A percentile compares a stretch with the other conserved stretches of the same genome.
phyloP scores from a whole-genome alignment of 1,140 invertebrate genomes.

The Drusus annulatus region DNA sequence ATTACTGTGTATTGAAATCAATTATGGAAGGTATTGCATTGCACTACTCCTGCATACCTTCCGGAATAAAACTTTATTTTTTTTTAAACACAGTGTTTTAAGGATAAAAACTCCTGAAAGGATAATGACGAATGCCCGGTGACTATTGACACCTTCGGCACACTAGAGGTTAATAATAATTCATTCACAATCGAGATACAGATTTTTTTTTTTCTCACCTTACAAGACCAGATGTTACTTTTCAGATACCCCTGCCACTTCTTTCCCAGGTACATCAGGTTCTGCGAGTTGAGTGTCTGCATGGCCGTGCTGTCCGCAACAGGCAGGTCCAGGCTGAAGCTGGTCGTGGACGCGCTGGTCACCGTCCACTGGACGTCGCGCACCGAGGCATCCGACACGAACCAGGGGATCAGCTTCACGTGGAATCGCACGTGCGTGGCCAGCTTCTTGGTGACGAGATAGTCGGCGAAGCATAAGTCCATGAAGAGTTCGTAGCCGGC shows the following conservation, averaged over 20 bases:
- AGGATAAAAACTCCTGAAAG: no score
- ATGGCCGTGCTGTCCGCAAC: not conserved
- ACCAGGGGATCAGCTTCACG: conserved; percentile 96
- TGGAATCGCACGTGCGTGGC: conserved; percentile 85
- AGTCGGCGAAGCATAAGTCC: conserved; percentile 91
- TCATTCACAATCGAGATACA: no score
- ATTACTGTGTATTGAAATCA: no score
- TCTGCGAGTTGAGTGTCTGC: conserved; percentile 29
- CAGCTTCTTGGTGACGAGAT: conserved; percentile 79
- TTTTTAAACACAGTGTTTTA: no score
- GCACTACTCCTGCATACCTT: no score
- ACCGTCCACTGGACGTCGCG: conserved; percentile 85
- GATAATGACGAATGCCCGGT: no score
- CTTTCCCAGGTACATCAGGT: conserved; percentile 65
- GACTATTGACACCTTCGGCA: no score
- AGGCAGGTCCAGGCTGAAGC: conserved; percentile 60
- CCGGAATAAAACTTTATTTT: no score
- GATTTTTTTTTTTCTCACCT: no score
- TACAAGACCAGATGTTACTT: conserved; percentile 66
- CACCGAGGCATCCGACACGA: conserved; percentile 90
- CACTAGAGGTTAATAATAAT: no score
- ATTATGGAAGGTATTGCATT: no score
- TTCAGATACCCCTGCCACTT: conserved; percentile 73
- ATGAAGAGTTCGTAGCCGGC: conserved; percentile 93
- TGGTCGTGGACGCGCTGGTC: conserved; percentile 65